Percentiles rank a stretch among this genome's conserved stretches.
These are phyloP conservation scores for Chaetops frenatus DNA, from an alignment of 2,113 vertebrate species.

Conservation along the genomic window DNA sequence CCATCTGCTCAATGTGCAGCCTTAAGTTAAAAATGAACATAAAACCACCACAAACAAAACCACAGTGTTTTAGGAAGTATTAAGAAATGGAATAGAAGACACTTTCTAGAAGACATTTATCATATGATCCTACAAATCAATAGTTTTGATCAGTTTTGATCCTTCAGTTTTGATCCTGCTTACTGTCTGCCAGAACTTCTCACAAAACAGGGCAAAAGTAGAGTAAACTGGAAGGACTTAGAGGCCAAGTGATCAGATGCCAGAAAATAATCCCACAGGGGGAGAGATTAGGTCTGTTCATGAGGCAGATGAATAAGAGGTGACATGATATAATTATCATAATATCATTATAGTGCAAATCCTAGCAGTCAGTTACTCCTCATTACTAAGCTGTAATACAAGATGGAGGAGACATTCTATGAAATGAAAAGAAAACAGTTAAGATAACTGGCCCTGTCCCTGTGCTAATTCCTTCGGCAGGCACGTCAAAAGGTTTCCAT, in stretches of 20 bases:
- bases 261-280: background rate
- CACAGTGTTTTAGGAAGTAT: background rate
- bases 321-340: background rate
- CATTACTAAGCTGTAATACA: background rate
- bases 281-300: background rate
- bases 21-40: background rate
- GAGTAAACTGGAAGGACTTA: background rate
- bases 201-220: background rate
- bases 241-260: background rate
- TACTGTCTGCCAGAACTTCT: background rate
- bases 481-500: background rate
- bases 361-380: background rate
- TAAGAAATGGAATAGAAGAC: background rate
- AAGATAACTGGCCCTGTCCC: background rate
- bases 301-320: background rate
- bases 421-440: background rate
- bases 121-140: background rate
- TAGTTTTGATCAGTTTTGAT: too few relatives aligned
- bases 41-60: background rate
- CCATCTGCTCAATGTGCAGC: conserved; percentile 3
- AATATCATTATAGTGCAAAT: background rate
- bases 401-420: background rate
- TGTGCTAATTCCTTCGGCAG: background rate
- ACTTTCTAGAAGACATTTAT: background rate
- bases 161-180: background rate